Conservation (phyloP, 2,113 vertebrate genomes). For the Trichomycterus rosablanca region DNA sequence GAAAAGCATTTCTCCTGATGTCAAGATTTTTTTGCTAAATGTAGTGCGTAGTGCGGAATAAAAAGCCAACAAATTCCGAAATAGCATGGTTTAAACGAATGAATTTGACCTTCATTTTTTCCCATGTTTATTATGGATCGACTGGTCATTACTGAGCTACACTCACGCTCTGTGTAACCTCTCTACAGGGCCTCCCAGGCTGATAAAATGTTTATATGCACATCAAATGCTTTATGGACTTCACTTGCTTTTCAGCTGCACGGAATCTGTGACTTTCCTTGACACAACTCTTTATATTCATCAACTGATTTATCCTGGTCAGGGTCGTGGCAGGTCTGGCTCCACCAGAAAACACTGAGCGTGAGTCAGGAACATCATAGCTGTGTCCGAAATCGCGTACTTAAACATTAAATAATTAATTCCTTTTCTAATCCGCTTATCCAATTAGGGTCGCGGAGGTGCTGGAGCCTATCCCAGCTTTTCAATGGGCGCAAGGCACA, state of each 20-base stretch:
- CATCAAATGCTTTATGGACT: constrained; percentile 74
- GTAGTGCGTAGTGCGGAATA: background rate
- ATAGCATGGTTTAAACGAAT: too few relatives aligned
- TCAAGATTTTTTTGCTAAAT: background rate
- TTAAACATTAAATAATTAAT: too few relatives aligned
- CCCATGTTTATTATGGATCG: constrained; percentile 1
- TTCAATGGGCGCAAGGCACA: too few relatives aligned
- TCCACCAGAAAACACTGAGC: too few relatives aligned
- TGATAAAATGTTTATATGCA: constrained; percentile 72
- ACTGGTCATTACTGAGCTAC: constrained; percentile 30
- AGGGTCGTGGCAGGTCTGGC: too few relatives aligned
- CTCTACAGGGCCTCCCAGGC: constrained; percentile 61
- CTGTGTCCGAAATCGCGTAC: too few relatives aligned
- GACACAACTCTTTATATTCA: too few relatives aligned
- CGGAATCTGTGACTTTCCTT: constrained; percentile 63
- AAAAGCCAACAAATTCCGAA: background rate
- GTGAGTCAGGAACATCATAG: too few relatives aligned
- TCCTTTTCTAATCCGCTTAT: too few relatives aligned
- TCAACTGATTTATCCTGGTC: too few relatives aligned
- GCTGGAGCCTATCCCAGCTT: too few relatives aligned
- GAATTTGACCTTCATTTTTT: constrained; percentile 6
- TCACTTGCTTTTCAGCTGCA: constrained; percentile 58
- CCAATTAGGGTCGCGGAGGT: too few relatives aligned
- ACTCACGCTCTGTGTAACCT: constrained; percentile 60
- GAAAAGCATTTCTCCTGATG: background rate